Base-by-base conservation (phyloP, 2,113 vertebrate species). In the Monarcha castaneiventris region DNA sequence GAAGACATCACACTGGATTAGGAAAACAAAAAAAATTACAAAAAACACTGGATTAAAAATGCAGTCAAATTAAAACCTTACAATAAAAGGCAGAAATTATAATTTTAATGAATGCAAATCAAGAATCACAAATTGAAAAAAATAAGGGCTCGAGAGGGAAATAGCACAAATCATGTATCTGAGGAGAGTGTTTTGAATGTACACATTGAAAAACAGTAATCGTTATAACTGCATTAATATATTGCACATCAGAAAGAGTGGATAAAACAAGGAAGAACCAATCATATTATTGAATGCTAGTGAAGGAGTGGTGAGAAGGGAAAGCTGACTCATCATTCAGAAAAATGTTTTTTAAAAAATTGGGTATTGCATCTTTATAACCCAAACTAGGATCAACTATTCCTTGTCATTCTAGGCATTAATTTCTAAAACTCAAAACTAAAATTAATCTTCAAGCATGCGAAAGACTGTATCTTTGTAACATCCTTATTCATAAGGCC, bases 401-500 rank as follows among this genome's bases (percentile, higher is more conserved):
- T 9, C 23, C 49, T 48, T 0, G 2, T 11, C 21, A 59, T 61
- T 63, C 55, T 35, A 80, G 62, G 46, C 13, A 61, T 0, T n/a
- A 3, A 29, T 80, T 94, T 91, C 35, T 83, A 84, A 76, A 92
- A 51, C 8, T 85, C 23, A 21, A 29, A 79, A 76, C 7, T 61
- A 64, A 73, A 87, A 49, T 16, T 56, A 63, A n/a, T 30, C 17
- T 83, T 55, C 23, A 51, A 73, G 4, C 14, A 39, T 29, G 10
- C 1, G 1, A 68, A 59, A 73, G 7, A 73, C 9, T 1, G 0
- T 25, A 23, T n/a, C 9, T 67, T 54, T 63, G 9, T 46, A 52
- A 6, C 6, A 81, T 39, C 26, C 16, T 32, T 46, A 46, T 27
- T 68, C 54, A 12, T 32, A 37, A 90, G 5, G 2, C 46, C 37